Evolutionary conservation across 2,113 vertebrate species (phyloP), one percentile per base, ranked within the genome.

Genomic region (Potamarius usumacintae): DNA sequence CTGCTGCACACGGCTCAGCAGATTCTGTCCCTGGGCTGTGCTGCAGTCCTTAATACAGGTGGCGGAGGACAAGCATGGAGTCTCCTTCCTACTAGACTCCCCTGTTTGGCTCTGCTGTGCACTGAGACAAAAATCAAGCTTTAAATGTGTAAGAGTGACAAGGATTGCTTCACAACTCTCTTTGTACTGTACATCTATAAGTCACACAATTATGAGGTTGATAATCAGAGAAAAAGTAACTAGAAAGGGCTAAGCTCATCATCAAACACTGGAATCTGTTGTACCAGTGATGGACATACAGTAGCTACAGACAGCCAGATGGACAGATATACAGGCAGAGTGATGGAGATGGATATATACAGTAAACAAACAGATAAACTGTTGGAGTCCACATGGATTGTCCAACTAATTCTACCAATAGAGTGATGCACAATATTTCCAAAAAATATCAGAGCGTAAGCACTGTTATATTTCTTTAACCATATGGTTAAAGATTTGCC

Each of bases 71-170:
- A 50, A 17, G 63, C 76, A 48, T 86, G 17, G 52, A 2, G 52
- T 60, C 18, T 82, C 74, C 58, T 86, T 95, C 94, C 81, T 94
- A 95, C 65, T 93, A 86, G 90, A 90, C 94, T 95, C 94, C 93
- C 95, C 95, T 88, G 95, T 94, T 58, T 95, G 91, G 86, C 94
- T 93, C 86, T 95, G 94, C 88, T 95, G 94, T 86, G 95, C 92
- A 82, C 96, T 97, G 84, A 7, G 34, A 87, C 82, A 92, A 69
- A 90, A 94, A 30, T 89, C 89, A 53, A n/a, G 50, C 82, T 83
- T 53, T 52, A 81, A 42, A 69, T 60, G 55, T 42, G 42, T 8
- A 22, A 15, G 12, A 85, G 4, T 20, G 30, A 60, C 18, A 58
- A 55, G 1, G 7, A 53, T 34, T 55, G 22, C 58, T 2, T n/a